Evolutionary conservation across 2,888 invertebrate species (phyloP).

Genomic region (Dasypolia templi): DNA sequence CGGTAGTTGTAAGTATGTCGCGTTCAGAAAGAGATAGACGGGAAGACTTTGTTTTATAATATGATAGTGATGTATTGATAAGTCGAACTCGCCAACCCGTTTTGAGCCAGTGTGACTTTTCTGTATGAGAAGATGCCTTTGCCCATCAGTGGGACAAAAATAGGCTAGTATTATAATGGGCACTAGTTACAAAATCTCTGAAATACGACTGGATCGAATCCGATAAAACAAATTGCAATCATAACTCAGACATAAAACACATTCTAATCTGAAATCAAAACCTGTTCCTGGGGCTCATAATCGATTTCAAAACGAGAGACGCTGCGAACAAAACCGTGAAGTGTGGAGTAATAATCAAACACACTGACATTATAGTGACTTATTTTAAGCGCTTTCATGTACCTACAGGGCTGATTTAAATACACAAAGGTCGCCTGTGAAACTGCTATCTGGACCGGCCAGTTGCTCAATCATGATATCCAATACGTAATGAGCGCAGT

Average conservation of each 20-base stretch:
- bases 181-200: conserved; percentile 44
- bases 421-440: conserved; percentile 59
- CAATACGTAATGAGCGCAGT: conserved; percentile 49
- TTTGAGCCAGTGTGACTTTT: neutral
- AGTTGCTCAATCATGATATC: conserved; percentile 55
- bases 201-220: conserved; percentile 47
- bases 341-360: conserved; percentile 42
- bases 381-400: conserved; percentile 45
- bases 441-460: conserved; percentile 58
- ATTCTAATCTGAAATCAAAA: conserved; percentile 58
- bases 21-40: neutral
- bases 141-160: neutral
- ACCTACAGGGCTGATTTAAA: conserved; percentile 41
- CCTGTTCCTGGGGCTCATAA: conserved; percentile 50
- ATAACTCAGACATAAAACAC: conserved; percentile 49
- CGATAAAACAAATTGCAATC: conserved; percentile 55
- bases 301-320: conserved; percentile 57
- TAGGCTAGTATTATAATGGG: neutral
- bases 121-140: neutral
- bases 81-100: neutral
- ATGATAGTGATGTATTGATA: neutral
- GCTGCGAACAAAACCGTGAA: conserved; percentile 22
- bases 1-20: neutral
- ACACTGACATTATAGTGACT: conserved; percentile 43
- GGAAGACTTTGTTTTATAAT: neutral